Evolutionary conservation across 2,888 invertebrate genomes (phyloP).

Genomic region (Perithous albicinctus): DNA sequence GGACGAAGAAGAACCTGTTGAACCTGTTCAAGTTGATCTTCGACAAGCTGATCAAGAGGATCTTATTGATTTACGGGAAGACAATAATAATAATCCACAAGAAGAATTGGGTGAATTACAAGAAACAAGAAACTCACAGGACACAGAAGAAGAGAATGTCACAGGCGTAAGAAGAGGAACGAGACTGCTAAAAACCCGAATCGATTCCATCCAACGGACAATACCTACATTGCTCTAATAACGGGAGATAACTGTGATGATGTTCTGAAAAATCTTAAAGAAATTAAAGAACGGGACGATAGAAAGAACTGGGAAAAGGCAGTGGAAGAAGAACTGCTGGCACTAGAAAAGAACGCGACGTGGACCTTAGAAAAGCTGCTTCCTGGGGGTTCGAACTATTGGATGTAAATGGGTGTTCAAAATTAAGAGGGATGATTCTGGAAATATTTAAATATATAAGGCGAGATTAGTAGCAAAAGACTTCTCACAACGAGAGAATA

Average conservation of each 20-base stretch:
- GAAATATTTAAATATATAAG: slow-evolving; percentile 43
- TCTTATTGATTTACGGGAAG: not conserved
- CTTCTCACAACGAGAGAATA: slow-evolving; percentile 44
- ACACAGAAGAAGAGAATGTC: not conserved
- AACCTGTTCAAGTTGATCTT: not conserved
- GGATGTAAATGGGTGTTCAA: slow-evolving; percentile 58
- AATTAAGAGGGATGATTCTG: slow-evolving; percentile 53
- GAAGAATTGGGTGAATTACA: not conserved
- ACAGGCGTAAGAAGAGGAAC: not conserved
- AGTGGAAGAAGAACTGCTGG: slow-evolving; percentile 59
- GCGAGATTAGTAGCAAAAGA: slow-evolving; percentile 43
- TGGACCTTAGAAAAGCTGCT: slow-evolving; percentile 43
- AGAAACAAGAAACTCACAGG: not conserved
- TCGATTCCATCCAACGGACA: not conserved
- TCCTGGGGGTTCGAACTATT: slow-evolving; percentile 52
- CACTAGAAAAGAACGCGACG: slow-evolving; percentile 53
- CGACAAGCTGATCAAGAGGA: not conserved
- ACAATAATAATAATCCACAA: not conserved
- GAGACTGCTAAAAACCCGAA: not conserved
- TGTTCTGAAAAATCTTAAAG: not conserved
- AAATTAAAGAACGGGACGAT: slow-evolving; percentile 56
- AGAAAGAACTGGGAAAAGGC: slow-evolving; percentile 55
- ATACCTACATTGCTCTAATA: not conserved
- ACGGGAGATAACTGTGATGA: too few relatives aligned
- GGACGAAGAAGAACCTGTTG: too few relatives aligned